phyloP scores from a whole-genome alignment of 1,140 invertebrate species.

The Drosophila teissieri region DNA sequence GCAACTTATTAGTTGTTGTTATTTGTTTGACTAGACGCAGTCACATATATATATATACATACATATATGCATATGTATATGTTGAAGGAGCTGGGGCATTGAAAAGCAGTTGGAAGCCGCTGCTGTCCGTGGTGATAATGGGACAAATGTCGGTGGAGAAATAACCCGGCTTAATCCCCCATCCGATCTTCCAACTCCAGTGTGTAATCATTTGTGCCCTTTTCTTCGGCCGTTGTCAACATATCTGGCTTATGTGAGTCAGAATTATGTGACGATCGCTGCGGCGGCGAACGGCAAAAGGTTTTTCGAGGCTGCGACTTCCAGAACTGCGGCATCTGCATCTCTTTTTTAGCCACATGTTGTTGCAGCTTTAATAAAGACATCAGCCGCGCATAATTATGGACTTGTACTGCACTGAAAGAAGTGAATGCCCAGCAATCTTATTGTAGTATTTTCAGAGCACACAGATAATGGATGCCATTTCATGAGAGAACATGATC shows the following conservation, averaged over 20 bases:
- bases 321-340: constrained; percentile 17
- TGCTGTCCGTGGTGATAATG: constrained; percentile 80
- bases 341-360: constrained; percentile 60
- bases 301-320: constrained; percentile 63
- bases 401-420: constrained; percentile 68
- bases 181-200: constrained; percentile 1
- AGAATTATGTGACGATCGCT: constrained; percentile 81
- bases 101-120: constrained; percentile 75
- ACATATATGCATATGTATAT: not conserved
- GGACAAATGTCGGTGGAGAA: constrained; percentile 72
- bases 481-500: too few species aligned
- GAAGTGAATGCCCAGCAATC: not conserved
- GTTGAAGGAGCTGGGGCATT: not conserved
- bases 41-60: constrained; percentile 55
- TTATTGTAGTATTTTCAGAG: too few species aligned
- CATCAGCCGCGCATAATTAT: constrained; percentile 82
- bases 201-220: constrained; percentile 71
- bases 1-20: constrained; percentile 83
- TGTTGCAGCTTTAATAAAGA: constrained; percentile 82
- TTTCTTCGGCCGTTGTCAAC: constrained; percentile 75
- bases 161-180: constrained; percentile 72
- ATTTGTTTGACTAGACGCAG: constrained; percentile 83
- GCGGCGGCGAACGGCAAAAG: constrained; percentile 50
- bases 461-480: too few species aligned
- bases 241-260: constrained; percentile 83